phyloP scores from a whole-genome alignment of 1,140 invertebrate genomes.

The Neoseiulus cucumeris region DNA sequence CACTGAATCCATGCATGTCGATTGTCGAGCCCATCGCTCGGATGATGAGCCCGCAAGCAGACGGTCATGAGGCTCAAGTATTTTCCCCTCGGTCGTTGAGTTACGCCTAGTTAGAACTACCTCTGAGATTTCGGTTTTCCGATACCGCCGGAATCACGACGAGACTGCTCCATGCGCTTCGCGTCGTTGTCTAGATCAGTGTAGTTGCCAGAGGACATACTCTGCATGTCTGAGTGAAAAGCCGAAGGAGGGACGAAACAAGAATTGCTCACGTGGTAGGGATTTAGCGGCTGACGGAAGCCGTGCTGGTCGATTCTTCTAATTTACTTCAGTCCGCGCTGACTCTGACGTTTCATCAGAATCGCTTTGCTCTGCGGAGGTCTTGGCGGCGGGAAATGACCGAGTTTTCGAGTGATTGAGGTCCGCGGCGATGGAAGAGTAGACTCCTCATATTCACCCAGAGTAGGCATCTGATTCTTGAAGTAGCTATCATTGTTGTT shows the following conservation, averaged over 20 bases:
- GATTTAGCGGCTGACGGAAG: constrained; percentile 27
- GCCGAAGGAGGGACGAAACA: constrained; percentile 73
- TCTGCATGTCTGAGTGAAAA: constrained; percentile 75
- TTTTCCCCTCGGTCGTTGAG: too few species aligned
- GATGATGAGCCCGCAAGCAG: too few species aligned
- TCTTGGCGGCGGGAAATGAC: neutral
- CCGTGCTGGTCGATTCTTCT: constrained; percentile 26
- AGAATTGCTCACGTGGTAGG: constrained; percentile 41
- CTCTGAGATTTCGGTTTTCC: too few species aligned
- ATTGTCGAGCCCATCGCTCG: too few species aligned
- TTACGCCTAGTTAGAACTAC: too few species aligned
- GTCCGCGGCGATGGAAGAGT: neutral
- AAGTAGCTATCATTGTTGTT: neutral
- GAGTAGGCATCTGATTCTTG: neutral
- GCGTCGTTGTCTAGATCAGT: constrained; percentile 36
- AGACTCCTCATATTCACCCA: neutral
- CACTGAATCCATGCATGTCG: too few species aligned
- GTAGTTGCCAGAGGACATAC: constrained; percentile 55
- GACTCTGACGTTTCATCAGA: neutral
- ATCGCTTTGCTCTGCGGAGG: neutral
- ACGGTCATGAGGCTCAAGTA: too few species aligned
- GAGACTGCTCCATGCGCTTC: neutral
- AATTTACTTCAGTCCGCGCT: constrained; percentile 16
- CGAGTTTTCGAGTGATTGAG: neutral
- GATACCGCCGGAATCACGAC: too few species aligned